phyloP scores from a whole-genome alignment of 2,888 invertebrate species.

The Euplagia quadripunctaria region DNA sequence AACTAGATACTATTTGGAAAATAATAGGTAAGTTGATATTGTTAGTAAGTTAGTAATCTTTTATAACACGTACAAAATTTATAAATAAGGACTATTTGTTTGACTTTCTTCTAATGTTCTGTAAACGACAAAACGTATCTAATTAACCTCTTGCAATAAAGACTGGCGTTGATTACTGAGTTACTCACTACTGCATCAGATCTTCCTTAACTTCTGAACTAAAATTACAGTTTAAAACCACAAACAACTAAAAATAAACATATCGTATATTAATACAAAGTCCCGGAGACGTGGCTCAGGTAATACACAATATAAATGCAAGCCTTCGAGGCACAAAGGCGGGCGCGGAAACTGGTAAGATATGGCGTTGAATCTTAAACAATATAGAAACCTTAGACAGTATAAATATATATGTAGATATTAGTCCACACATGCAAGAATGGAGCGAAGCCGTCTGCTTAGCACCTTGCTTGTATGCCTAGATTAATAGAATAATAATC shows the following conservation, averaged over 20 bases:
- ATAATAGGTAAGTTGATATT: too few species aligned
- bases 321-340: slow-evolving; percentile 16
- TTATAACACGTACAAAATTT: too few species aligned
- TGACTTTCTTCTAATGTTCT: too few species aligned
- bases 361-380: slow-evolving; percentile 23
- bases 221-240: background rate
- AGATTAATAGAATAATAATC: background rate
- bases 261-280: slow-evolving; percentile 2
- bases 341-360: slow-evolving; percentile 21
- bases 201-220: background rate
- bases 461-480: background rate
- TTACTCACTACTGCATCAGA: too few species aligned
- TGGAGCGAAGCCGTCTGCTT: background rate
- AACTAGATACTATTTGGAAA: too few species aligned
- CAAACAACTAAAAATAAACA: background rate
- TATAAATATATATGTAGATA: slow-evolving; percentile 1
- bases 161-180: too few species aligned
- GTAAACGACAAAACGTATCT: too few species aligned
- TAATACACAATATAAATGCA: slow-evolving; percentile 28
- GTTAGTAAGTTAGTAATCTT: too few species aligned
- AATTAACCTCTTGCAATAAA: too few species aligned
- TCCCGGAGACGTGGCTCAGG: slow-evolving; percentile 10
- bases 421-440: background rate
- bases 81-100: too few species aligned
- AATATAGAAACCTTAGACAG: slow-evolving; percentile 18